phyloP scores from a whole-genome alignment of 2,113 vertebrate species.

The Hippocampus mohnikei region DNA sequence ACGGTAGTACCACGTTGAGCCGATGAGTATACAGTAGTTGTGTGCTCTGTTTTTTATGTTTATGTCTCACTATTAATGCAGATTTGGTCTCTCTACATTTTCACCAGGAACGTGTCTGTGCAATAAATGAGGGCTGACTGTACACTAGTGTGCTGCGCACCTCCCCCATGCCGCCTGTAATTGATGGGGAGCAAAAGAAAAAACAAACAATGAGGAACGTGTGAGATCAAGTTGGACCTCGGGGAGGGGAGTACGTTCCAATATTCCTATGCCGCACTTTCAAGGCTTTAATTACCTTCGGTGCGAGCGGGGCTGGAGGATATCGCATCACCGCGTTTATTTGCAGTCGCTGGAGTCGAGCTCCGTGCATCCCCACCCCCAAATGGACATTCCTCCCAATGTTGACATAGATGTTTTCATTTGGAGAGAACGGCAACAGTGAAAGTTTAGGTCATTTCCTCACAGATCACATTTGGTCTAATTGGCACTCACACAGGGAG shows the following conservation, averaged over 20 bases:
- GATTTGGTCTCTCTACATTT: too few relatives aligned
- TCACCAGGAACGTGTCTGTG: neutral
- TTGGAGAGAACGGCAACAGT: constrained; percentile 6
- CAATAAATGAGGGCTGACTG: neutral
- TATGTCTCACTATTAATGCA: too few relatives aligned
- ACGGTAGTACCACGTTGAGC: too few relatives aligned
- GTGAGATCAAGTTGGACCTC: constrained; percentile 66
- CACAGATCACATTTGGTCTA: neutral
- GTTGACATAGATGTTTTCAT: constrained; percentile 14
- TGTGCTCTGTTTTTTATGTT: too few relatives aligned
- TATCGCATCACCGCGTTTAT: constrained; percentile 51
- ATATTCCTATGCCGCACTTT: constrained; percentile 51
- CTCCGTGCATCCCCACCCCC: constrained; percentile 25
- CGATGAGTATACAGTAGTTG: too few relatives aligned
- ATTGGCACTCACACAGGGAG: neutral
- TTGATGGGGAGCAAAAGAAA: constrained; percentile 66
- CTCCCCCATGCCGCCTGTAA: constrained; percentile 56
- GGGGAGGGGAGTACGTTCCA: constrained; percentile 36
- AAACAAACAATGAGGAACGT: constrained; percentile 65
- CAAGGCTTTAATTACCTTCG: constrained; percentile 56
- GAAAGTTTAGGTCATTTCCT: constrained; percentile 17
- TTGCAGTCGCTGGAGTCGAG: constrained; percentile 30
- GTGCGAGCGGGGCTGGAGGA: constrained; percentile 23
- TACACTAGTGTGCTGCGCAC: constrained; percentile 24
- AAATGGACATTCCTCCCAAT: constrained; percentile 25